Evolutionary conservation across 2,888 invertebrate genomes (phyloP), one percentile per base, ranked within the genome.

Genomic region (Harpagoxenus sublaevis): DNA sequence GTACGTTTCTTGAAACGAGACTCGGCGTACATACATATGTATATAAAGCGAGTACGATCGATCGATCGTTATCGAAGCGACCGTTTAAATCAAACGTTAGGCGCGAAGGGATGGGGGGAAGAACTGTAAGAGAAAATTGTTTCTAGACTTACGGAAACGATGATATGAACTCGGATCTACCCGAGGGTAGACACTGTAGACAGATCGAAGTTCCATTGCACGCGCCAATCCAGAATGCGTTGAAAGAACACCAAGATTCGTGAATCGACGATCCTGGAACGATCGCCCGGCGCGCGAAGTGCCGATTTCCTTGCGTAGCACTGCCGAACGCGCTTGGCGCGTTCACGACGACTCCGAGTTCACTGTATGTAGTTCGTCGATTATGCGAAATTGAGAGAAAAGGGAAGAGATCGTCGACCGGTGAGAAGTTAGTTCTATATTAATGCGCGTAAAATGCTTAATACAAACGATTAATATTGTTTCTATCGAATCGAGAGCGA

Each of bases 381-480:
- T 62, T 74, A 39, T 53, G 23, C 73, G 57, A 28, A 73, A 73
- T 73, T 18, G 55, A 73, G 15, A 68, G 8, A 51, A 15, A 10
- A 15, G n/a, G 10, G 1, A 9, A 15, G 31, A 53, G 28, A 35
- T 63, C n/a, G 53, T 6, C 51, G 10, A 65, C 55, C 68, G 35
- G 68, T 15, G 66, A 55, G 8, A 28, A 53, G 23, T 78, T 68
- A 68, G 55, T 68, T 12, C 68, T 78, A 63, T 68, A 78, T 65
- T 78, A 78, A 35, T 12, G 55, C 42, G 66, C 77, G 66, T 53
- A 65, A 77, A 53, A 53, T 77, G 78, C 78, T 78, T 78, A 55
- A 62, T 35, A 62, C 35, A 9, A 62, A 68, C 28, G 18, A 68
- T 68, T 65, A 62, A 62, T 75, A 62, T 75, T 62, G 62, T 75